These are phyloP conservation scores for Apis dorsata DNA, from an alignment of 1,140 invertebrate species.

Conservation along the genomic window DNA sequence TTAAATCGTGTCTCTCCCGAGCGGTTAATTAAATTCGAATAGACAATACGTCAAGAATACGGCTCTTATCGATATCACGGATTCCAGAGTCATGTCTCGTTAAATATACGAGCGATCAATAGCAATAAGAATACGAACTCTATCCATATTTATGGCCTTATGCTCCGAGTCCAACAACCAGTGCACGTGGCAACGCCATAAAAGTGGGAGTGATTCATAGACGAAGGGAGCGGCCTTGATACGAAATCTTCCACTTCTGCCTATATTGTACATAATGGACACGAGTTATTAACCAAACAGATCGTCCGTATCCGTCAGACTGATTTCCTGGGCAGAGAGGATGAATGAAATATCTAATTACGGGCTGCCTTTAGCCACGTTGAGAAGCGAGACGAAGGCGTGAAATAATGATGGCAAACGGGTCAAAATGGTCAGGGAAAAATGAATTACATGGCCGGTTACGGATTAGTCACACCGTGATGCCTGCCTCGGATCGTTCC, in stretches of 20 bases:
- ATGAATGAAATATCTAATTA: background rate
- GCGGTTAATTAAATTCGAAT: background rate
- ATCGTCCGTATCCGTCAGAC: background rate
- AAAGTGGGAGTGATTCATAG: conserved; percentile 15
- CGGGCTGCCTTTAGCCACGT: background rate
- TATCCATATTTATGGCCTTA: conserved; percentile 1
- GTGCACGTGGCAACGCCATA: conserved; percentile 1
- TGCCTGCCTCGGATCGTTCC: conserved; percentile 5
- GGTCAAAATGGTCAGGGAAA: conserved; percentile 1
- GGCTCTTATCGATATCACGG: background rate
- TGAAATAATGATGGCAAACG: conserved; percentile 6
- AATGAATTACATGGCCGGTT: conserved; percentile 41
- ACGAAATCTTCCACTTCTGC: background rate
- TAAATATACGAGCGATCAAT: background rate
- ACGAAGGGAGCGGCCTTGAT: conserved; percentile 10
- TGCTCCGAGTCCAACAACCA: background rate
- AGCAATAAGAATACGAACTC: background rate
- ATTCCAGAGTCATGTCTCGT: background rate
- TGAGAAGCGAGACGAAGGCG: background rate
- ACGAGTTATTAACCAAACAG: background rate
- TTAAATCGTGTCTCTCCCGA: background rate
- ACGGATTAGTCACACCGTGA: conserved; percentile 35
- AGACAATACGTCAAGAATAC: background rate
- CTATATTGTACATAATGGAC: background rate
- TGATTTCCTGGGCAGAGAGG: background rate